Conservation (phyloP, 53 echinoderm and acorn worm species). For the Patiria pectinifera region DNA sequence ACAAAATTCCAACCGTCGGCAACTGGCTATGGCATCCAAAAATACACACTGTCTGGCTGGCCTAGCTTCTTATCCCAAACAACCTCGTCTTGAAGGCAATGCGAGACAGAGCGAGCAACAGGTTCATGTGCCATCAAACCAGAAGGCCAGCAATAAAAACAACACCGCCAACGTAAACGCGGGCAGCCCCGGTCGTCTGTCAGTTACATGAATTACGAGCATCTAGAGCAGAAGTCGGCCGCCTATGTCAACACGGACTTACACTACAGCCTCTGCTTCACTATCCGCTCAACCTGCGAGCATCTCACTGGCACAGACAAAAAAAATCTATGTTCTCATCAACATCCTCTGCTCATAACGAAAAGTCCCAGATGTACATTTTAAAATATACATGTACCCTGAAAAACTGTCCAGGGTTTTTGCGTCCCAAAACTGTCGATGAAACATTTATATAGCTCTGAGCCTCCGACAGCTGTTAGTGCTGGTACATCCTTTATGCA, state of each 20-base stretch:
- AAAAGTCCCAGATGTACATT: neutral
- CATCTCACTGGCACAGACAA: neutral
- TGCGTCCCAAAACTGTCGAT: neutral
- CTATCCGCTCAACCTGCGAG: neutral
- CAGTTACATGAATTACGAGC: neutral
- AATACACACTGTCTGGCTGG: neutral
- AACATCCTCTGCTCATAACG: neutral
- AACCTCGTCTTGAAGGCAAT: neutral
- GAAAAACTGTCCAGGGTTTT: neutral
- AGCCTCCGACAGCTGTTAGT: neutral
- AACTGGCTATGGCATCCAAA: neutral
- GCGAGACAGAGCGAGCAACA: slow-evolving; percentile 19
- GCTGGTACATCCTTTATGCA: neutral
- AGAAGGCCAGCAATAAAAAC: neutral
- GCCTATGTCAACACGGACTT: slow-evolving; percentile 6
- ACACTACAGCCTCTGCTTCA: neutral
- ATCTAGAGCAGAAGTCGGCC: neutral
- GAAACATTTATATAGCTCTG: slow-evolving; percentile 18
- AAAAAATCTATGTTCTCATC: neutral
- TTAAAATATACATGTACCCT: neutral
- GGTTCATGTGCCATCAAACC: neutral
- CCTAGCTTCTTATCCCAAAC: neutral
- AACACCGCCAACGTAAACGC: neutral
- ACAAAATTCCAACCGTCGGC: neutral
- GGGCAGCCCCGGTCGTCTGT: neutral